A percentile compares a stretch with the other conserved stretches of the same genome.
phyloP scores from a whole-genome alignment of 2,888 invertebrate genomes.

The Entomobrya multifasciata region DNA sequence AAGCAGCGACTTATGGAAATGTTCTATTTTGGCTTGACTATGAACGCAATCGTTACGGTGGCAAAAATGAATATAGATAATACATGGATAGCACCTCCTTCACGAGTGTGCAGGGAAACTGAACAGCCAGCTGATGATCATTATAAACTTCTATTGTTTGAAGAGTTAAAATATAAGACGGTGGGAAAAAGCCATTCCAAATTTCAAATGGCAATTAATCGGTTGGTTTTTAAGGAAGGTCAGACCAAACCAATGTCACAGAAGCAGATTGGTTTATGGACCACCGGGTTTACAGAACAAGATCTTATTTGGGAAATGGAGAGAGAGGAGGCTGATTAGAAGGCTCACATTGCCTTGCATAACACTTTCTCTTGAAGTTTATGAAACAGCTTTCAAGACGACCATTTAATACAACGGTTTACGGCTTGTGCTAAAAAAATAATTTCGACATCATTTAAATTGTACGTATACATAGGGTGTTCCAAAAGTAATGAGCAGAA shows the following conservation, averaged over 20 bases:
- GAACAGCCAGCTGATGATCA: constrained; percentile 86
- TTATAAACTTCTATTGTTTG: constrained; percentile 52
- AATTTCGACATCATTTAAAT: no score
- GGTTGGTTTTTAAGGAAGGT: constrained; percentile 66
- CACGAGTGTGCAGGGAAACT: constrained; percentile 86
- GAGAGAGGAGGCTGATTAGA: constrained; percentile 84
- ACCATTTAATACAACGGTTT: no score
- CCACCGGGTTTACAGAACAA: constrained; percentile 85
- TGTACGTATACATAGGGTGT: no score
- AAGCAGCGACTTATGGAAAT: constrained; percentile 80
- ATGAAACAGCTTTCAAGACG: no score
- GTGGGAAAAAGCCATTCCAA: constrained; percentile 90
- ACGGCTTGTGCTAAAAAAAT: no score
- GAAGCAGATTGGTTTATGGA: constrained; percentile 87
- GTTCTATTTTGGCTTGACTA: constrained; percentile 93
- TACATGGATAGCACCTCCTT: constrained; percentile 85
- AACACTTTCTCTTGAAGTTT: no score
- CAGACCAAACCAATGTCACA: constrained; percentile 58
- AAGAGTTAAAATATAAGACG: constrained; percentile 18
- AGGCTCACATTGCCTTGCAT: constrained; percentile 89
- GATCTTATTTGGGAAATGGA: constrained; percentile 85
- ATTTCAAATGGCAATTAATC: constrained; percentile 87
- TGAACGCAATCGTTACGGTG: constrained; percentile 87
- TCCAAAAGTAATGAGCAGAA: no score
- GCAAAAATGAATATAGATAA: constrained; percentile 83